These are phyloP conservation scores for Syngnathoides biaculeatus DNA, from an alignment of 2,113 vertebrate species.

Conservation along the genomic window DNA sequence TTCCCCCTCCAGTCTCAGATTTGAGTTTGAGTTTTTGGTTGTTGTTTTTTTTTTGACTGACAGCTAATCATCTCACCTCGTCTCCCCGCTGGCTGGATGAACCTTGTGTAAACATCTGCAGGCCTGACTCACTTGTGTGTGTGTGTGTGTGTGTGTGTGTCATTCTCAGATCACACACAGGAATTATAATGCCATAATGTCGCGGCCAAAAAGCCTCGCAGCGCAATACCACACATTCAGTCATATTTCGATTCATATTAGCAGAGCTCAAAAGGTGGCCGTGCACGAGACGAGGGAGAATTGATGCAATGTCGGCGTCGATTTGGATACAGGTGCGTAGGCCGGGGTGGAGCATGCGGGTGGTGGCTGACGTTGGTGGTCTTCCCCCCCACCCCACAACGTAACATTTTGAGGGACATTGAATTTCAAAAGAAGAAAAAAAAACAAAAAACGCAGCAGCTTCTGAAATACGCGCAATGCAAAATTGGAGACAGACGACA, in stretches of 20 bases:
- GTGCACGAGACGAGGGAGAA: neutral
- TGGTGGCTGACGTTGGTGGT: no score
- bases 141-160: conserved; percentile 15
- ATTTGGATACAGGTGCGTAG: neutral
- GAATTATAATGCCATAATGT: conserved; percentile 38
- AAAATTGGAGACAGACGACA: no score
- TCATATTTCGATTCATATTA: neutral
- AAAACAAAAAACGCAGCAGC: no score
- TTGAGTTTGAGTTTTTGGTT: neutral
- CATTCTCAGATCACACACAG: conserved; percentile 3
- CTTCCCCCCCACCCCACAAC: no score
- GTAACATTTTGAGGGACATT: no score
- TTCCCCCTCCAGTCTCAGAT: conserved; percentile 37
- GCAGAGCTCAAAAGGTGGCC: neutral
- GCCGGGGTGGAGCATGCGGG: neutral
- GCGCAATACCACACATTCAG: conserved; percentile 44
- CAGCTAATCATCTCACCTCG: conserved; percentile 43
- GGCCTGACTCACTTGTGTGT: conserved; percentile 15
- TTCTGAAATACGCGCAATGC: no score
- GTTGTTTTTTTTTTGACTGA: conserved; percentile 49
- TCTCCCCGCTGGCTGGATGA: conserved; percentile 27
- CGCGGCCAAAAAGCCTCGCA: conserved; percentile 33
- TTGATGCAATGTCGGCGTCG: neutral
- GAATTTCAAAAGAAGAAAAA: no score
- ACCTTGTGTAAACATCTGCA: conserved; percentile 61